Percentiles rank a stretch among this genome's conserved stretches.
Evolutionary conservation across 1,140 invertebrate species (phyloP).

Genomic region (Hydropsyche tenuis): DNA sequence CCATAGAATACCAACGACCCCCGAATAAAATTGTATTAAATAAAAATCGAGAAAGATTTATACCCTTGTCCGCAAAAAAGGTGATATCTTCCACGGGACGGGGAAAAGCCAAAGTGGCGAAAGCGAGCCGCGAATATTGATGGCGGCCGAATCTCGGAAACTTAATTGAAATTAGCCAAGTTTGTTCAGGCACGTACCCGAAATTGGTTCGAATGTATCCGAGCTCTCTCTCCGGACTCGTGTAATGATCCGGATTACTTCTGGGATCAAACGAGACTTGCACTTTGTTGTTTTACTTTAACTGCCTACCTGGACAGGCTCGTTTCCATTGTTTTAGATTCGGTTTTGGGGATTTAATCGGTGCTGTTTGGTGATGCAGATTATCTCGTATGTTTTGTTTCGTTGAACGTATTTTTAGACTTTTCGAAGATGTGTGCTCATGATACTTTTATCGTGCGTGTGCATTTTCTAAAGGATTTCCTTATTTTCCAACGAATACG

Average conservation of each 20-base stretch:
- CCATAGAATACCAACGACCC: neutral
- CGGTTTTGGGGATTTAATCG: too few relatives aligned
- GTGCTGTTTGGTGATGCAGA: too few relatives aligned
- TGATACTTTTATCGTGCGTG: too few relatives aligned
- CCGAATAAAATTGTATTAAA: neutral
- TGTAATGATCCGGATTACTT: constrained; percentile 7
- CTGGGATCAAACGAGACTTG: neutral
- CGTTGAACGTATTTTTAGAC: too few relatives aligned
- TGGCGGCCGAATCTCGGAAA: neutral
- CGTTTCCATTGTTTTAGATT: too few relatives aligned
- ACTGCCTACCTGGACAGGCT: neutral
- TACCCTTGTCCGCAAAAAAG: neutral
- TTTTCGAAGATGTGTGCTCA: too few relatives aligned
- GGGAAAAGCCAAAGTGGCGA: neutral
- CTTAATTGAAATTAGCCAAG: constrained; percentile 20
- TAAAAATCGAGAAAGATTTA: neutral
- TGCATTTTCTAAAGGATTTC: neutral
- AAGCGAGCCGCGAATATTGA: neutral
- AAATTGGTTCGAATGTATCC: neutral
- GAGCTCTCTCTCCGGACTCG: neutral
- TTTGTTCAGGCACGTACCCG: neutral
- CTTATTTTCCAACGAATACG: neutral
- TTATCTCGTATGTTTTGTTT: too few relatives aligned
- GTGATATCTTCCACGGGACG: neutral
- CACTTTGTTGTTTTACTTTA: constrained; percentile 16